Conservation (phyloP, 2,113 vertebrate genomes). For the Alectura lathami region DNA sequence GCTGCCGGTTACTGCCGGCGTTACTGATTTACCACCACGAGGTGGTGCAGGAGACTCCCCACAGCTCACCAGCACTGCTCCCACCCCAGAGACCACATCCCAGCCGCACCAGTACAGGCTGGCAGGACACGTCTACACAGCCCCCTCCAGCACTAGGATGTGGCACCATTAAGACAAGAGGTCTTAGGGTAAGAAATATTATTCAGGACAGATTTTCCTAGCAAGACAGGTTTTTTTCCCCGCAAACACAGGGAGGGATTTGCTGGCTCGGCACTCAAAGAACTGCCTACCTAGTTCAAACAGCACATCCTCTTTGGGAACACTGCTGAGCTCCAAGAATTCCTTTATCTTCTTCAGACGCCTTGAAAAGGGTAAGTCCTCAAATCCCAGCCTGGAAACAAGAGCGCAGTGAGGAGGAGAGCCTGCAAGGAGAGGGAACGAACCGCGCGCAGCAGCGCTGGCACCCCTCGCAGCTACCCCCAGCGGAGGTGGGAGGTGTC, state of each 20-base stretch:
- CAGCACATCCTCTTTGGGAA: constrained; percentile 91
- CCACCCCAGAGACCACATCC: background rate
- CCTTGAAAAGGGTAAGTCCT: constrained; percentile 90
- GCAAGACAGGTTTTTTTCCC: background rate
- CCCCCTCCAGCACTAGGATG: background rate
- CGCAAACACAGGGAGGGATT: background rate
- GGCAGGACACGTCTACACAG: background rate
- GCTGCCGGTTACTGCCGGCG: accelerated
- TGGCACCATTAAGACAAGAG: background rate
- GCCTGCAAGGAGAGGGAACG: accelerated
- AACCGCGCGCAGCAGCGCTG: accelerated
- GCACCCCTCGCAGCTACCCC: background rate
- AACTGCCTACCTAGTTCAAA: constrained; percentile 84
- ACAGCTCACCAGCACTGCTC: background rate
- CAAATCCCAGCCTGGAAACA: constrained; percentile 86
- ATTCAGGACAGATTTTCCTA: background rate
- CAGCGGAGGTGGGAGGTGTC: too few relatives aligned
- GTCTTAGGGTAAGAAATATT: background rate
- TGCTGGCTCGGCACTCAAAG: background rate
- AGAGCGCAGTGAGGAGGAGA: background rate
- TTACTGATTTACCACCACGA: background rate
- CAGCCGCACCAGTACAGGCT: background rate
- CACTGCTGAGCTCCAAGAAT: constrained; percentile 83
- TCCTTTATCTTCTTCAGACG: constrained; percentile 91
- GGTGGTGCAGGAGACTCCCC: background rate